Evolutionary conservation across 2,113 vertebrate species (phyloP).

Genomic region (Pseudolaguvia tuberculata): DNA sequence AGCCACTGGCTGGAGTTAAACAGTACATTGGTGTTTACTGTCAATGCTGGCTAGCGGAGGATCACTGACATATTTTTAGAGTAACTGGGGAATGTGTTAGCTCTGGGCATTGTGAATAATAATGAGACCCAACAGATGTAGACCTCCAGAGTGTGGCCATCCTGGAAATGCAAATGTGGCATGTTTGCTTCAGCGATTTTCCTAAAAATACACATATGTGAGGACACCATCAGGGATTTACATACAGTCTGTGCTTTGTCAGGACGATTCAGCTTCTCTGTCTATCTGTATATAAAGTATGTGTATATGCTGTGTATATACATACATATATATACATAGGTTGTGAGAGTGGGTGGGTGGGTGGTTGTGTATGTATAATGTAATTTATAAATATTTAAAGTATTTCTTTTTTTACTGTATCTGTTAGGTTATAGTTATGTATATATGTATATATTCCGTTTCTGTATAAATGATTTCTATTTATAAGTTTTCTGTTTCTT

Average conservation of each 20-base stretch:
- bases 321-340: no score
- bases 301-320: no score
- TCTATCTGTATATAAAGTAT: no score
- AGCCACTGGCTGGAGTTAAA: slow-evolving; percentile 50
- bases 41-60: slow-evolving; percentile 58
- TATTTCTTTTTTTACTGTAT: no score
- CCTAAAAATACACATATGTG: slow-evolving; percentile 33
- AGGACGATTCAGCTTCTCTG: slow-evolving; percentile 1
- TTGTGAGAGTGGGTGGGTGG: no score
- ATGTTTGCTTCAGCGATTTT: slow-evolving; percentile 13
- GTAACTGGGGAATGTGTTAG: slow-evolving; percentile 52
- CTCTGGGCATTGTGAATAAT: slow-evolving; percentile 61
- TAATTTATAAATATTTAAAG: no score
- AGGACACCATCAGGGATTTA: slow-evolving; percentile 18
- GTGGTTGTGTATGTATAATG: no score
- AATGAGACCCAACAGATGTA: slow-evolving; percentile 72
- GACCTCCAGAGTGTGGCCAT: slow-evolving; percentile 59
- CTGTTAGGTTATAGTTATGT: no score
- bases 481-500: no score
- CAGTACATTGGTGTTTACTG: slow-evolving; percentile 55
- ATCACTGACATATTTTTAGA: slow-evolving; percentile 51
- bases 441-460: no score
- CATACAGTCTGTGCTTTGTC: slow-evolving; percentile 21
- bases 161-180: slow-evolving; percentile 29
- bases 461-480: no score